Evolutionary conservation across 2,797 vertebrate genomes (phyloP), one percentile per base, ranked within the genome.

Genomic region (Pseudochirops cupreus): DNA sequence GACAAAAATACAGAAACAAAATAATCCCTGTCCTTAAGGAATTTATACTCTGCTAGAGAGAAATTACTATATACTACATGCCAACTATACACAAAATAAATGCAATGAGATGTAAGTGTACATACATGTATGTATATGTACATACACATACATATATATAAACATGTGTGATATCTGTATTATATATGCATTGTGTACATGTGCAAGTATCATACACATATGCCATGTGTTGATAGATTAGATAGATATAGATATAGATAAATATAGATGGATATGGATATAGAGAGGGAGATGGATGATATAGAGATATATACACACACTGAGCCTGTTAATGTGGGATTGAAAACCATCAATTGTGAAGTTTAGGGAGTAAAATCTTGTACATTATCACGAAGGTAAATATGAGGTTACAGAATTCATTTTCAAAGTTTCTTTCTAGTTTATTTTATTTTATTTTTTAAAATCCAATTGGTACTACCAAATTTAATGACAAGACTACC

Each of bases 401-500:
- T 56, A 97, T 97, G 97, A 96, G 97, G 98, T 98, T 98, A 98
- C 97, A 98, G 98, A 98, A 97, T 97, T 94, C 97, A 97, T 98
- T 98, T 98, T 98, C 98, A 96, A 99, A 98, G 98, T 99, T 98
- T 97, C 95, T 97, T 97, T 98, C 98, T 98, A 98, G 97, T 98
- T 98, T 98, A 95, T 98, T 98, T 96, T 0, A 54, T 95, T 96
- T 93, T 0, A 16, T 7, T 46, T 3, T n/a, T 94, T 97, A 97
- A 98, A 98, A 98, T 96, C 98, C 98, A 98, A 98, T 97, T 98
- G 98, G 98, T 95, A 96, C 97, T 95, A 98, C 98, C 97, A 97
- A 98, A 98, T 98, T 98, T 99, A 99, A 99, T 98, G 99, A 98
- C 98, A 98, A 98, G 98, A 96, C 97, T 97, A 98, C 98, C 99